Conservation (phyloP, 2,888 invertebrate species). For the Eupeodes latifasciatus region DNA sequence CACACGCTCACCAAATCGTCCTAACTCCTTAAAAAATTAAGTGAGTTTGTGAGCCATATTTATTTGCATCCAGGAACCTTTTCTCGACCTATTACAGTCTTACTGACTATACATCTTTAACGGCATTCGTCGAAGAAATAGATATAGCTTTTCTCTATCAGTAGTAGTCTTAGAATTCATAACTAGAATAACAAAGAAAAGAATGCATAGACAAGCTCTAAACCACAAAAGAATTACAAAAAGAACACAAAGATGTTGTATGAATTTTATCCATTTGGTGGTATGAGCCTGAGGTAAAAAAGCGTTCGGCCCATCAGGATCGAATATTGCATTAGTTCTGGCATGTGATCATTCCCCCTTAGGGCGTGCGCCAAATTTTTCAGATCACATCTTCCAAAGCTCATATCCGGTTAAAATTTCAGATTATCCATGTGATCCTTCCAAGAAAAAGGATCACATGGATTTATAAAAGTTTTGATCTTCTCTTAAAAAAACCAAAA, state of each 20-base stretch:
- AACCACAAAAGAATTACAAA: constrained; percentile 91
- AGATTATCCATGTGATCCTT: constrained; percentile 1
- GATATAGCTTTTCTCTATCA: constrained; percentile 86
- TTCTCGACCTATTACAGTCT: too few species aligned
- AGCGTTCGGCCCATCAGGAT: constrained; percentile 88
- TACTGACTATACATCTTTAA: too few species aligned
- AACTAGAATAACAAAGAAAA: constrained; percentile 85
- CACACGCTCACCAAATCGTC: constrained; percentile 94
- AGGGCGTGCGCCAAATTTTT: constrained; percentile 95
- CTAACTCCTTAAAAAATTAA: constrained; percentile 93
- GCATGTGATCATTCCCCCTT: constrained; percentile 87
- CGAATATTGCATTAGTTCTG: constrained; percentile 86
- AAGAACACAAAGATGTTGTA: constrained; percentile 86
- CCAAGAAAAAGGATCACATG: too few species aligned
- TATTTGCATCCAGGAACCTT: constrained; percentile 92
- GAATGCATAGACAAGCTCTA: constrained; percentile 89
- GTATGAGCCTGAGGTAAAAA: constrained; percentile 90
- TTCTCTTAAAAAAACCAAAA: too few species aligned
- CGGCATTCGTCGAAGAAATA: too few species aligned
- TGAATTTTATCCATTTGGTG: constrained; percentile 89
- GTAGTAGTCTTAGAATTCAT: constrained; percentile 84
- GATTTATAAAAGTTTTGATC: too few species aligned
- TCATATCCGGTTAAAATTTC: constrained; percentile 60
- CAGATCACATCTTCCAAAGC: constrained; percentile 93
- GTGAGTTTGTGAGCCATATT: constrained; percentile 96